phyloP scores from a whole-genome alignment of 2,888 invertebrate genomes.

The Phymatocera aterrima region DNA sequence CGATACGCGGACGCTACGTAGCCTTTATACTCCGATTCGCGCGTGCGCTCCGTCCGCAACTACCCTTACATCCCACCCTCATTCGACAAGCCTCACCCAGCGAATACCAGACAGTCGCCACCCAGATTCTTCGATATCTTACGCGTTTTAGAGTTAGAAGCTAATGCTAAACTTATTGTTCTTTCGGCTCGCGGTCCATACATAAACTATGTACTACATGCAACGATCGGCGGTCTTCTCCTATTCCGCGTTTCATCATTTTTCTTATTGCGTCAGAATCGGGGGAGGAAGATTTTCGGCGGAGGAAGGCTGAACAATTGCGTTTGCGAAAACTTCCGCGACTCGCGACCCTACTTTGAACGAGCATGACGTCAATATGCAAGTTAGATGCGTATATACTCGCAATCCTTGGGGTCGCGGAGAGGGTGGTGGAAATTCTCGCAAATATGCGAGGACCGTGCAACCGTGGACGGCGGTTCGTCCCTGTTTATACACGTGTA shows the following conservation, averaged over 20 bases:
- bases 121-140: slow-evolving; percentile 36
- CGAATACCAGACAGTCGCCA: slow-evolving; percentile 37
- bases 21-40: slow-evolving; percentile 57
- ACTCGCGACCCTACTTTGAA: background rate
- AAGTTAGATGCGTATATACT: background rate
- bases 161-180: too few relatives aligned
- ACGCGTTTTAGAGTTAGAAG: background rate
- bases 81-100: slow-evolving; percentile 23
- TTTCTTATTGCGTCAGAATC: too few relatives aligned
- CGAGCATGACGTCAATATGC: slow-evolving; percentile 23
- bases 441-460: background rate
- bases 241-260: background rate
- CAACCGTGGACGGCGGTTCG: background rate
- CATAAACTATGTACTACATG: background rate
- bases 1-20: slow-evolving; percentile 54
- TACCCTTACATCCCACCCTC: slow-evolving; percentile 46
- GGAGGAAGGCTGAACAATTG: background rate
- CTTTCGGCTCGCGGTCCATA: background rate
- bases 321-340: background rate
- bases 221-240: background rate
- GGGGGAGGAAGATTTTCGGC: too few relatives aligned
- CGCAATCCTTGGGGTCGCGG: background rate
- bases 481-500: background rate
- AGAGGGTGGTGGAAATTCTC: background rate
- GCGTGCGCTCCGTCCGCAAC: slow-evolving; percentile 53